These are phyloP conservation scores for Helogale parvula DNA, from an alignment of 2,113 vertebrate species.

Conservation along the genomic window DNA sequence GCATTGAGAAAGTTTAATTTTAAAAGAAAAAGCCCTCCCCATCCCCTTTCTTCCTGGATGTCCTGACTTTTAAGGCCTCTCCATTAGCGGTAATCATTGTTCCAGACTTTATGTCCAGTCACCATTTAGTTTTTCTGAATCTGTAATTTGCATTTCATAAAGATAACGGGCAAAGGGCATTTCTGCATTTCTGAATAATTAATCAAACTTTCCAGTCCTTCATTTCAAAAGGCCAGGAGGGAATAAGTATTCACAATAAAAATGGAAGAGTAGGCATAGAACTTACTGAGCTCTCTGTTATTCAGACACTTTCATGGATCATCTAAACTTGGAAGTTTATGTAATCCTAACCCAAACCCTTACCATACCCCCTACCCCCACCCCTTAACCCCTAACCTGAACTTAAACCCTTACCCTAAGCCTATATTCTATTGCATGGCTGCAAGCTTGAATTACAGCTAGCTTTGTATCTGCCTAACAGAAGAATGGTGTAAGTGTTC, in stretches of 20 bases:
- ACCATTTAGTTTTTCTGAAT: background rate
- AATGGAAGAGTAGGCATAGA: background rate
- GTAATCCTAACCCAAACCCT: background rate
- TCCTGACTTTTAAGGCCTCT: background rate
- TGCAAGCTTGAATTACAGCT: background rate
- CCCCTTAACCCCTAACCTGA: no score
- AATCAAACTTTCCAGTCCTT: background rate
- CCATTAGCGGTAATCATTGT: background rate
- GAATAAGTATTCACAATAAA: background rate
- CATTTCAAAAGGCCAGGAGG: background rate
- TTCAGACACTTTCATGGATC: background rate
- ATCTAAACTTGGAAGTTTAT: background rate
- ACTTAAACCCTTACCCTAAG: background rate
- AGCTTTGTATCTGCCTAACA: background rate
- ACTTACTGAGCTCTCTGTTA: background rate
- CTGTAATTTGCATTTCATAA: constrained; percentile 59
- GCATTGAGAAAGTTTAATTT: background rate
- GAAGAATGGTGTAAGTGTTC: background rate
- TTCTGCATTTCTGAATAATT: constrained; percentile 48
- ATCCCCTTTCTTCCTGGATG: background rate
- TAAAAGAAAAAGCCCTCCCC: background rate
- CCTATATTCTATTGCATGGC: background rate
- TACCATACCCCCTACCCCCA: background rate
- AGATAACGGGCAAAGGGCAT: background rate
- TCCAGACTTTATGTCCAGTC: background rate